Conservation (phyloP, 2,797 vertebrate species). For the Aplochiton taeniatus region DNA sequence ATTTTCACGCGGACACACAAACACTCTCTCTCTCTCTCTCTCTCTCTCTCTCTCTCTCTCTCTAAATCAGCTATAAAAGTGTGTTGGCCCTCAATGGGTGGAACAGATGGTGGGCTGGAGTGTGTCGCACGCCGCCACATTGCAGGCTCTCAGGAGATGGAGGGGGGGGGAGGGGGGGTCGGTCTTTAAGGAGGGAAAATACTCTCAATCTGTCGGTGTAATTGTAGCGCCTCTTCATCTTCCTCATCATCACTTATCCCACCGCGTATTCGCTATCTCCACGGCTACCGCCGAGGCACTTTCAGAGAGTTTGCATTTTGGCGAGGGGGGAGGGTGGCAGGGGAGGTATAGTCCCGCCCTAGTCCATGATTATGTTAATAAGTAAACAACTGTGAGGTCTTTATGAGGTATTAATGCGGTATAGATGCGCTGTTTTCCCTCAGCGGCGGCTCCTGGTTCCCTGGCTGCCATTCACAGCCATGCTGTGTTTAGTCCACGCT, state of each 20-base stretch:
- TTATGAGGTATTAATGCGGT: constrained; percentile 49
- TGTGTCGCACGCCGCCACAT: constrained; percentile 48
- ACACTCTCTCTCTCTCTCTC: background rate
- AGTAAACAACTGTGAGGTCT: constrained; percentile 51
- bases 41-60: constrained; percentile 2
- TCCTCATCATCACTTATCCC: constrained; percentile 28
- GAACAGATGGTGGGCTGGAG: constrained; percentile 72
- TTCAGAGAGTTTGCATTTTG: background rate
- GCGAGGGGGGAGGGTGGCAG: no score
- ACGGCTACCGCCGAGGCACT: background rate
- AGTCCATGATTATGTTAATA: constrained; percentile 46
- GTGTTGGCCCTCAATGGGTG: constrained; percentile 55
- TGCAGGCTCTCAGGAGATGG: constrained; percentile 61
- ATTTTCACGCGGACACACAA: background rate
- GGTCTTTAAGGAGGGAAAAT: constrained; percentile 66
- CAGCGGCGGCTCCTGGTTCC: constrained; percentile 33
- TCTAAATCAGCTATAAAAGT: constrained; percentile 24
- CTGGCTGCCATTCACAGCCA: constrained; percentile 7
- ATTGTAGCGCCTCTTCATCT: constrained; percentile 54
- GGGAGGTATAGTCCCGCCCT: no score
- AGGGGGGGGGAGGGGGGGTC: background rate
- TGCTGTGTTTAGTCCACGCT: constrained; percentile 16
- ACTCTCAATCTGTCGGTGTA: constrained; percentile 67
- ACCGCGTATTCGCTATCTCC: background rate
- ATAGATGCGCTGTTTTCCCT: constrained; percentile 34